phyloP scores from a whole-genome alignment of 2,888 invertebrate genomes.

The Harpalus rufipes region DNA sequence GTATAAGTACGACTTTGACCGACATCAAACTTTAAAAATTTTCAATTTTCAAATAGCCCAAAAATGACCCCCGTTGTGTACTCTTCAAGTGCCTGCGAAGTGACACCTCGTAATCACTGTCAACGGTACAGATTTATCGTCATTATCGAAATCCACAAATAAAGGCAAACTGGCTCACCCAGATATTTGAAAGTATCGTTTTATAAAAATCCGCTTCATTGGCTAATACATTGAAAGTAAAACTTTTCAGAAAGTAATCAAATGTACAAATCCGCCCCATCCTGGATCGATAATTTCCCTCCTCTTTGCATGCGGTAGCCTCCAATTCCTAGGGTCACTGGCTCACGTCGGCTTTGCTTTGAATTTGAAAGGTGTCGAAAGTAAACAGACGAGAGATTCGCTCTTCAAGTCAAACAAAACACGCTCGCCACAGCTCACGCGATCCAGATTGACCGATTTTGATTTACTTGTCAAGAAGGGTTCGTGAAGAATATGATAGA shows the following conservation, averaged over 20 bases:
- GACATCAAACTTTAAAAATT: too few relatives aligned
- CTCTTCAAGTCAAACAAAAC: constrained; percentile 44
- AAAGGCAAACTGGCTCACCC: background rate
- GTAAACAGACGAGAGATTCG: constrained; percentile 44
- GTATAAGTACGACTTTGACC: too few relatives aligned
- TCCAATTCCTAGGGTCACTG: constrained; percentile 4
- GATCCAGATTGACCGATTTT: constrained; percentile 21
- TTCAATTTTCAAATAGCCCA: too few relatives aligned
- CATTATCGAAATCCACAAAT: too few relatives aligned
- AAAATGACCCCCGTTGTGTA: too few relatives aligned
- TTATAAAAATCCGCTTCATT: background rate
- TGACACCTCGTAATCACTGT: too few relatives aligned
- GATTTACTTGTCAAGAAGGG: constrained; percentile 40
- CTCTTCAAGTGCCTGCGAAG: too few relatives aligned
- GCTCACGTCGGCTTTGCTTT: constrained; percentile 27
- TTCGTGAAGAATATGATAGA: constrained; percentile 19
- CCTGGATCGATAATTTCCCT: background rate
- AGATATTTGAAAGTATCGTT: background rate
- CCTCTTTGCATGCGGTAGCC: constrained; percentile 17
- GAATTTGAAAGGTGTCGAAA: constrained; percentile 45
- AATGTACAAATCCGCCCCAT: background rate
- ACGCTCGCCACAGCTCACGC: constrained; percentile 15
- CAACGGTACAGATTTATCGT: too few relatives aligned
- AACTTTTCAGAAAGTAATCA: background rate
- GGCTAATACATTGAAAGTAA: too few relatives aligned